phyloP scores from a whole-genome alignment of 2,797 vertebrate genomes.

The Danio aesculapii region DNA sequence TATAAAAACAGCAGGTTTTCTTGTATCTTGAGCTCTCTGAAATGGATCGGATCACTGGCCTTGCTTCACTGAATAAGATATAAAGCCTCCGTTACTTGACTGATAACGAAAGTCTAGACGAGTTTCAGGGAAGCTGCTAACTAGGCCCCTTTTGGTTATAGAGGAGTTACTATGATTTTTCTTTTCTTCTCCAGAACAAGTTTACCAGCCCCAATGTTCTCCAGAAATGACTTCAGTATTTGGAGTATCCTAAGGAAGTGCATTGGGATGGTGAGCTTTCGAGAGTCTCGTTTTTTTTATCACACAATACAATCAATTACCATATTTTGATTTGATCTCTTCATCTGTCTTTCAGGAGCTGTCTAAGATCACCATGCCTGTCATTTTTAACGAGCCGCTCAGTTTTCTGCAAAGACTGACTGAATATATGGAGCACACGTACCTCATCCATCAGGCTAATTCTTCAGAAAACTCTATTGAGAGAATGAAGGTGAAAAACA shows the following conservation, averaged over 20 bases:
- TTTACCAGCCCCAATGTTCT: slow-evolving; percentile 90
- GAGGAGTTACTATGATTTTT: neutral
- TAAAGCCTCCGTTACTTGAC: slow-evolving; percentile 54
- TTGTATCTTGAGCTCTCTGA: slow-evolving; percentile 31
- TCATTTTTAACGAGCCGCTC: slow-evolving; percentile 96
- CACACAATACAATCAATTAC: neutral
- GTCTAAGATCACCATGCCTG: slow-evolving; percentile 99
- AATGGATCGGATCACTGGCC: slow-evolving; percentile 29
- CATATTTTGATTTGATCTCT: neutral
- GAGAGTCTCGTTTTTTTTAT: neutral
- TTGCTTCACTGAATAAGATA: slow-evolving; percentile 50
- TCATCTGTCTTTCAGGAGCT: slow-evolving; percentile 83
- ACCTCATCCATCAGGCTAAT: slow-evolving; percentile 97
- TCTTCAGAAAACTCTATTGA: slow-evolving; percentile 85
- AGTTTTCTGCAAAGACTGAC: slow-evolving; percentile 96
- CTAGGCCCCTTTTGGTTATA: neutral
- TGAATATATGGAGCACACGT: slow-evolving; percentile 98
- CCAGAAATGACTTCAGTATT: slow-evolving; percentile 91
- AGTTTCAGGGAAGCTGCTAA: slow-evolving; percentile 9
- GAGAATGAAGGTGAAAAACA: slow-evolving; percentile 90
- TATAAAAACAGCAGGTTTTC: slow-evolving; percentile 22
- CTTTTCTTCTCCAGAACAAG: slow-evolving; percentile 81
- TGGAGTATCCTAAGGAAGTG: slow-evolving; percentile 89
- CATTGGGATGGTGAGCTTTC: slow-evolving; percentile 68
- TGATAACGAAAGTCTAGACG: slow-evolving; percentile 43